Base-by-base conservation (phyloP, 1,140 invertebrate genomes). In the Drosophila bocqueti region DNA sequence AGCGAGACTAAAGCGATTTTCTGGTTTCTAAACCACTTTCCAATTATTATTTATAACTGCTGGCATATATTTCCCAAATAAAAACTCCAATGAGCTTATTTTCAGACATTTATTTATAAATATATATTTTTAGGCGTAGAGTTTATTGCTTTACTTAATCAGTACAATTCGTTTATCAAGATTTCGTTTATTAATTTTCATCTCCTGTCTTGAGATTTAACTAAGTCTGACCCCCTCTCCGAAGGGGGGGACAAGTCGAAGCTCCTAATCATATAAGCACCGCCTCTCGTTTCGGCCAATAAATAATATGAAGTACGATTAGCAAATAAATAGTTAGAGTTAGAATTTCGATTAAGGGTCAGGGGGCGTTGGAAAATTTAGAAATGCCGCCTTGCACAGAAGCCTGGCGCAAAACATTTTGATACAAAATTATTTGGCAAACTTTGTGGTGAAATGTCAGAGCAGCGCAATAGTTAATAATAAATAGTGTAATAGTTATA, bases 121-220 rank as follows among this genome's bases (percentile, higher is more conserved):
- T 87, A 74, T 66, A 65, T 61, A 79, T 82, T 59, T 69, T 82
- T 68, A 82, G 62, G 63, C 40, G 57, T 84, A 84, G 61, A 77
- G 60, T 87, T 83, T 75, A 84, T 87, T 90, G 84, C 85, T 78
- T 92, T 92, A 92, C 91, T 92, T 92, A 92, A 83, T 92, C 91
- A 92, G 81, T 92, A 92, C 86, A 91, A 87, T 92, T 91, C 74
- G 76, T 92, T 89, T 92, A 85, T 66, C 52, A 81, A 65, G 52
- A 79, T 58, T 50, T 50, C 40, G 59, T 46, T 45, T 50, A 49
- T 49, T 40, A 34, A 26, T 61, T 54, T 43, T 55, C n/a, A 43
- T 60, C 54, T 76, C 62, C 43, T 67, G 46, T 72, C 24, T 60
- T 40, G 49, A 38, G 67, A 67, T 66, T 64, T 60, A 67, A 46